Evolutionary conservation across 2,113 vertebrate genomes (phyloP).

Genomic region (Mustelus asterias): DNA sequence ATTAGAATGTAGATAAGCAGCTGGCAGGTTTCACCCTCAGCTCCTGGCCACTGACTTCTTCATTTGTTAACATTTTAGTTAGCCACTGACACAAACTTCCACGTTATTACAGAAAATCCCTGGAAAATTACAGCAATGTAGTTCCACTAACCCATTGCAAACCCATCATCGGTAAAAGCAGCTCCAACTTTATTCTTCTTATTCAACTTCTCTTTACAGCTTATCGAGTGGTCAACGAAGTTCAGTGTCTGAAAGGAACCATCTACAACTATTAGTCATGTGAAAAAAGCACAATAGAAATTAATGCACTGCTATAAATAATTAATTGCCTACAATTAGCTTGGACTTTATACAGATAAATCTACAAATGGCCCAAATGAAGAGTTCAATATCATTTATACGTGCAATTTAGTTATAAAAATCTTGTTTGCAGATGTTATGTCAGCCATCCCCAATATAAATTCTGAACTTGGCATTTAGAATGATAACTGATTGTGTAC

Average conservation of each 20-base stretch:
- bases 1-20: neutral
- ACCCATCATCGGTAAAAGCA: conserved; percentile 95
- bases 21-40: neutral
- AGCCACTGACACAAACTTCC: neutral
- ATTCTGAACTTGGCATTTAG: neutral
- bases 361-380: neutral
- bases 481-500: neutral
- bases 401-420: neutral
- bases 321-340: neutral
- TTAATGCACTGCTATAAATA: neutral
- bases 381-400: neutral
- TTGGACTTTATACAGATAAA: neutral
- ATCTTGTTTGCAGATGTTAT: neutral
- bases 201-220: conserved; percentile 94
- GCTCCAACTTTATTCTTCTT: conserved; percentile 98
- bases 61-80: neutral
- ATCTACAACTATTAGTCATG: neutral
- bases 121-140: neutral
- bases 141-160: conserved; percentile 85
- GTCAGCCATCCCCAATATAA: neutral
- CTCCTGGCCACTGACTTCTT: neutral
- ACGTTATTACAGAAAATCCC: neutral
- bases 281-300: neutral
- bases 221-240: conserved; percentile 95
- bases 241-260: conserved; percentile 74